Conservation (phyloP, 2,113 vertebrate genomes). For the Haemorhous mexicanus region DNA sequence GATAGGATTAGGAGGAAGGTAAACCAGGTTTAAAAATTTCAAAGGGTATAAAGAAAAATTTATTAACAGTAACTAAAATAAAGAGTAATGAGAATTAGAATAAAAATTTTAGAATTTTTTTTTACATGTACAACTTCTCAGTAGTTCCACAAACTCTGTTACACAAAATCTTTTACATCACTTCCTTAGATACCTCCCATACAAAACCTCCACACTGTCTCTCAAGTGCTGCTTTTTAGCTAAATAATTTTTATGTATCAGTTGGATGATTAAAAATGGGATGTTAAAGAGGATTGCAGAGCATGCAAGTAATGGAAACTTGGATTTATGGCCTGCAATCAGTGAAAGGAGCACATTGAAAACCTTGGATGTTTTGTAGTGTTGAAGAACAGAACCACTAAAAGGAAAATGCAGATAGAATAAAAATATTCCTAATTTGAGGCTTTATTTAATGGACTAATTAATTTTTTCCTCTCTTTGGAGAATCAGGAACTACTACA, state of each 20-base stretch:
- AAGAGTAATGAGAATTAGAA: background rate
- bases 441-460: background rate
- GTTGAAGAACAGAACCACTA: background rate
- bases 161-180: background rate
- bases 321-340: background rate
- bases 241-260: background rate
- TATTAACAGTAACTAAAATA: background rate
- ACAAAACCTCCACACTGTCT: background rate
- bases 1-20: background rate
- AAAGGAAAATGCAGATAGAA: background rate
- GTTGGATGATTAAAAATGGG: background rate
- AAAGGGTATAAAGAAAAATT: background rate
- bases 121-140: background rate
- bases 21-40: background rate
- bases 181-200: background rate
- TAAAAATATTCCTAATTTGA: too few relatives aligned
- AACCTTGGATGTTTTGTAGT: accelerated
- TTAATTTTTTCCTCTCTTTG: background rate
- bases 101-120: background rate
- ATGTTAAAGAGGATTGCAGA: background rate
- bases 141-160: background rate
- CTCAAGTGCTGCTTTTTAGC: background rate
- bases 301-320: background rate
- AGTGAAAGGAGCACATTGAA: background rate
- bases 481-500: background rate